These are phyloP conservation scores for Calypte anna DNA, from an alignment of 2,113 vertebrate species.

Conservation along the genomic window DNA sequence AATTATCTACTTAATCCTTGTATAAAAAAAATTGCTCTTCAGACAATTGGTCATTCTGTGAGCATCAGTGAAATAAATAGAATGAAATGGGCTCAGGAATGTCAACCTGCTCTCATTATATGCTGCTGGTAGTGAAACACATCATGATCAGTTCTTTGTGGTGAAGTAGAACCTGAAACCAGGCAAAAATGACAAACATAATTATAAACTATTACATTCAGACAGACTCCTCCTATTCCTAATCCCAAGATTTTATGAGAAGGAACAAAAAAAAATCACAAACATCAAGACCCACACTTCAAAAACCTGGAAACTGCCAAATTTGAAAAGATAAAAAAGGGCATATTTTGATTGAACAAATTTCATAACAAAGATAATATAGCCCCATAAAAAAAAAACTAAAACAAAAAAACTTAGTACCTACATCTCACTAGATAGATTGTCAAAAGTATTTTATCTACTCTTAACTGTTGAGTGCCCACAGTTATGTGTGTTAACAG, in stretches of 20 bases:
- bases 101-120: neutral
- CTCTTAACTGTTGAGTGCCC: neutral
- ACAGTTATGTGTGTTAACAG: rapidly evolving
- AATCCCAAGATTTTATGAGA: neutral
- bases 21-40: neutral
- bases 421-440: rapidly evolving
- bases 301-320: neutral
- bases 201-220: neutral
- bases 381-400: neutral
- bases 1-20: neutral
- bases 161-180: neutral
- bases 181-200: neutral
- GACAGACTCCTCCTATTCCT: neutral
- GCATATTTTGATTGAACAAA: neutral
- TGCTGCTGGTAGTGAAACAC: neutral
- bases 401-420: neutral
- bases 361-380: neutral
- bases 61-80: neutral
- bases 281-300: neutral
- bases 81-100: neutral
- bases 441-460: neutral
- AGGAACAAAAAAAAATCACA: neutral
- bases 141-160: neutral
- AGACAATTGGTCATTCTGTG: neutral
- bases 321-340: neutral